phyloP scores from a whole-genome alignment of 2,888 invertebrate species.

The Chydorus sphaericus region DNA sequence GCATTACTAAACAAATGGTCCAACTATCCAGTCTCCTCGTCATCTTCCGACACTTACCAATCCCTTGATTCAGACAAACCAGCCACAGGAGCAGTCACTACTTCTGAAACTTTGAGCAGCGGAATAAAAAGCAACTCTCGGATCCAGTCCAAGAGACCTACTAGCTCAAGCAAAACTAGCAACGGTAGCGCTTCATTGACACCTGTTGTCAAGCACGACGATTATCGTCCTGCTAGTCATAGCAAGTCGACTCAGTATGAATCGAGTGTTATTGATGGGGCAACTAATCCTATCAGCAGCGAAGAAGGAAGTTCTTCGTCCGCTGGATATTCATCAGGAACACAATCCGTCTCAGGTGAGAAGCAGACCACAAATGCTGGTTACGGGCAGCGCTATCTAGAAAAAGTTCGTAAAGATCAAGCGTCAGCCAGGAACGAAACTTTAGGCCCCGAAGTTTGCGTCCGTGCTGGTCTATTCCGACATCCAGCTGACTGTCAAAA shows the following conservation, averaged over 20 bases:
- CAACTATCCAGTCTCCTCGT: neutral
- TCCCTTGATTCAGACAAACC: neutral
- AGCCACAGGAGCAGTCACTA: neutral
- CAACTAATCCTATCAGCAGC: too few relatives aligned
- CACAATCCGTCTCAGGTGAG: neutral
- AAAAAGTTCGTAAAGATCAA: neutral
- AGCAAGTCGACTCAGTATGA: too few relatives aligned
- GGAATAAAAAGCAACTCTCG: too few relatives aligned
- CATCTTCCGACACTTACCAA: neutral
- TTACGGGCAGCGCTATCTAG: slow-evolving; percentile 9
- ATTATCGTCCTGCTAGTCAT: too few relatives aligned
- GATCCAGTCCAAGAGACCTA: too few relatives aligned
- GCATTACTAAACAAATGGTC: slow-evolving; percentile 11
- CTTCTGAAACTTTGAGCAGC: too few relatives aligned
- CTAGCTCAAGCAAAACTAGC: too few relatives aligned
- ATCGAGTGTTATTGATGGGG: too few relatives aligned
- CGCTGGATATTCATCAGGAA: too few relatives aligned
- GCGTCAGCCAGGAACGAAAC: slow-evolving; percentile 32
- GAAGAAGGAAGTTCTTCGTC: too few relatives aligned
- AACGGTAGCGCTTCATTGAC: too few relatives aligned
- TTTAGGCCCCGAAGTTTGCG: slow-evolving; percentile 35
- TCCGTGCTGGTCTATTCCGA: slow-evolving; percentile 38
- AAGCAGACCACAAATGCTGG: neutral
- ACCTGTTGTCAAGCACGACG: too few relatives aligned
- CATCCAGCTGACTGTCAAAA: slow-evolving; percentile 67